Evolutionary conservation across 2,113 vertebrate species (phyloP), one percentile per base, ranked within the genome.

Genomic region (Trogon surrucura): DNA sequence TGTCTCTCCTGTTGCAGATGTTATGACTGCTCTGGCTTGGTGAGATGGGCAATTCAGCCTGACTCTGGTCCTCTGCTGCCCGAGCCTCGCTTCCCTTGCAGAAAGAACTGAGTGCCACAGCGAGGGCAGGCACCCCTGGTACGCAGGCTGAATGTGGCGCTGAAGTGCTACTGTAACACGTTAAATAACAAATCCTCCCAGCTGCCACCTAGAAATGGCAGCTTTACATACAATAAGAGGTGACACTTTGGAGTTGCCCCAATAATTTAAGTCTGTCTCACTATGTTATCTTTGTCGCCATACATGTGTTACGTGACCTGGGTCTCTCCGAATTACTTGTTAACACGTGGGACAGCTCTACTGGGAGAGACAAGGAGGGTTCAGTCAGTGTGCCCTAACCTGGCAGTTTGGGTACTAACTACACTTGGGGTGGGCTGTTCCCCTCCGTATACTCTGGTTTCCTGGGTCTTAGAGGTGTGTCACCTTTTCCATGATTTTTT

Each of bases 31-130:
- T 62, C 51, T 75, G 75, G 20, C 34, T 83, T 82, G 29, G 50
- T 44, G 36, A 84, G 30, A 53, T 69, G 5, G 69, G 22, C 56
- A 60, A 32, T 54, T 90, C 61, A 64, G 32, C 22, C n/a, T 57
- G 36, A 23, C 29, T 48, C 18, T 36, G 30, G 18, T 73, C 50
- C 77, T 61, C 19, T 15, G 2, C 64, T 72, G 83, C 50, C 41
- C 0, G 0, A 80, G 53, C 32, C 38, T 82, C 0, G 0, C 26
- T 80, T 32, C 83, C 26, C 0, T 56, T 64, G 48, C 20, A 27
- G 44, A 64, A 67, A 32, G 47, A 45, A 8, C 8, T 6, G 47
- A n/a, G 57, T 74, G 53, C 53, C 54, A 18, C 44, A 48, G 32
- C 0, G 0, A 73, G 29, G 25, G 38, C 15, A n/a, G 13, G 26